A percentile compares a stretch with the other conserved stretches of the same genome.
These are phyloP conservation scores for Neuroterus valhalla DNA, from an alignment of 1,140 invertebrate species.

Conservation along the genomic window DNA sequence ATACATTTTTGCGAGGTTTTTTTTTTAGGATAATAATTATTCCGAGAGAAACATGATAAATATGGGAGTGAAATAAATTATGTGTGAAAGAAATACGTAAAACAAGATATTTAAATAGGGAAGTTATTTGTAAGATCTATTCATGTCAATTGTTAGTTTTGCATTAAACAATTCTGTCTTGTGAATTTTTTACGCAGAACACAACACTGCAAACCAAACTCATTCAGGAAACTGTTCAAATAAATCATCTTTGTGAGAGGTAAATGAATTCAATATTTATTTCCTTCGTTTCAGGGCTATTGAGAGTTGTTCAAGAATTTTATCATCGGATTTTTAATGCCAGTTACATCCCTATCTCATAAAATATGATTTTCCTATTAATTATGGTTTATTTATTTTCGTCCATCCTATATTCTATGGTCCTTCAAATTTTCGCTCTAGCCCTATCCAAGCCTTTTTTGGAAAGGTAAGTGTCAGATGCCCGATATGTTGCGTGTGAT, in stretches of 20 bases:
- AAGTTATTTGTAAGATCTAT: not conserved
- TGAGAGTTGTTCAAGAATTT: slow-evolving; percentile 23
- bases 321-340: slow-evolving; percentile 19
- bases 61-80: not conserved
- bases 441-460: not conserved
- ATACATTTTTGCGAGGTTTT: too few relatives aligned
- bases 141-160: slow-evolving; percentile 6
- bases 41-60: not conserved
- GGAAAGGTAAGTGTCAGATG: not conserved
- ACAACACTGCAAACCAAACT: not conserved
- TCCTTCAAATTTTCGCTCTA: not conserved
- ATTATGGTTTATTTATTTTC: slow-evolving; percentile 32
- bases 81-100: not conserved
- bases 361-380: slow-evolving; percentile 32
- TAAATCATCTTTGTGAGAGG: not conserved
- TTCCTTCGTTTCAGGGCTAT: slow-evolving; percentile 21
- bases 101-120: not conserved
- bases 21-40: not conserved
- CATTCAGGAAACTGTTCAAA: not conserved
- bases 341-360: slow-evolving; percentile 24
- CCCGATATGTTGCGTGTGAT: too few relatives aligned
- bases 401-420: not conserved
- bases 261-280: not conserved
- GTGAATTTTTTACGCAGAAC: not conserved
- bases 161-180: not conserved